phyloP scores from a whole-genome alignment of 2,113 vertebrate species.

The Nansenia antarctica region DNA sequence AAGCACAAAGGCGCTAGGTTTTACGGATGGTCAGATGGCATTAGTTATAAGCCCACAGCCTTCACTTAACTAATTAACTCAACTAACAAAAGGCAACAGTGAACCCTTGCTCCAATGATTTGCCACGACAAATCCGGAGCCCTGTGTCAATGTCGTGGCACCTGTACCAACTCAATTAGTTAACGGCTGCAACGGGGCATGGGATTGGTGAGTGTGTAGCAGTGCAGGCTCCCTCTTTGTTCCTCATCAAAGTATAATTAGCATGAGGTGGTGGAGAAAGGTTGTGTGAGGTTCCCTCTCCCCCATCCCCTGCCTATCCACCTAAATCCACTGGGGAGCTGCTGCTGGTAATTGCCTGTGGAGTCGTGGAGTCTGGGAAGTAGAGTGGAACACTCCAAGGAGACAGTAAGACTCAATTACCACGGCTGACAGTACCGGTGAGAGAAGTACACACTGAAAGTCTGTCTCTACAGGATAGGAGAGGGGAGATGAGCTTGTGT shows the following conservation, averaged over 20 bases:
- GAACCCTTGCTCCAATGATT: constrained; percentile 9
- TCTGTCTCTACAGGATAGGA: constrained; percentile 47
- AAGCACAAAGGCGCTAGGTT: not conserved
- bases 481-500: constrained; percentile 38
- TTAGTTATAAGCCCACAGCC: not conserved
- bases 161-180: constrained; percentile 36
- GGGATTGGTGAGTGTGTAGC: constrained; percentile 1
- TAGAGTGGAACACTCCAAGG: constrained; percentile 57
- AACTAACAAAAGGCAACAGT: constrained; percentile 28
- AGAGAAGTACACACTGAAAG: constrained; percentile 51
- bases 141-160: constrained; percentile 20
- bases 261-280: constrained; percentile 20
- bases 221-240: constrained; percentile 2
- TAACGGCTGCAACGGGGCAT: constrained; percentile 17
- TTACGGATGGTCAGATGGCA: constrained; percentile 2
- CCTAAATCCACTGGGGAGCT: constrained; percentile 48
- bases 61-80: constrained; percentile 25
- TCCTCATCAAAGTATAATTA: constrained; percentile 57
- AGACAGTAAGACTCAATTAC: constrained; percentile 68
- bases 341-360: constrained; percentile 64
- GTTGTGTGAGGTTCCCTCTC: not conserved
- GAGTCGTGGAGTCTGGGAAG: constrained; percentile 55
- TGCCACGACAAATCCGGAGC: constrained; percentile 20
- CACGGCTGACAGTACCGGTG: constrained; percentile 52
- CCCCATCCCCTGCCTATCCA: constrained; percentile 19